A percentile compares a stretch with the other conserved stretches of the same genome.
Evolutionary conservation across 2,113 vertebrate genomes (phyloP).

Genomic region (Cranoglanis bouderius): DNA sequence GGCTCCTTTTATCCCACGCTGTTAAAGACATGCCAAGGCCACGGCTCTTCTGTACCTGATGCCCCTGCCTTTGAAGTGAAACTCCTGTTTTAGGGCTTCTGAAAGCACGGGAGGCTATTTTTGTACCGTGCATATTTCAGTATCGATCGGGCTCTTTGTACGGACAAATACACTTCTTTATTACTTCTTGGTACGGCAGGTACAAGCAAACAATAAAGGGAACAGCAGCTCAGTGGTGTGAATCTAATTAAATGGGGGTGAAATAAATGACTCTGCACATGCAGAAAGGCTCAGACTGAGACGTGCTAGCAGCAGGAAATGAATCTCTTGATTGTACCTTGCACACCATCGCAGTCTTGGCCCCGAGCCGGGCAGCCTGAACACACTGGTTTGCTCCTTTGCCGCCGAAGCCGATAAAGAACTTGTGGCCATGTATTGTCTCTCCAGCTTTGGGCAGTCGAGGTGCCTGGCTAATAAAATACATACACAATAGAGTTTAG

Average conservation of each 20-base stretch:
- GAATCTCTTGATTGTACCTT: slow-evolving; percentile 78
- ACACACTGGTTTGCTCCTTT: slow-evolving; percentile 98
- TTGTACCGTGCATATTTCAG: slow-evolving; percentile 72
- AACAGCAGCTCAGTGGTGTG: not conserved
- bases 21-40: slow-evolving; percentile 73
- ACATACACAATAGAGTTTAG: slow-evolving; percentile 52
- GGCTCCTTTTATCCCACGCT: slow-evolving; percentile 75
- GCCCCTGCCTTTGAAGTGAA: slow-evolving; percentile 45
- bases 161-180: slow-evolving; percentile 67
- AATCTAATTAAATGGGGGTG: slow-evolving; percentile 10
- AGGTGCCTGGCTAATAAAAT: slow-evolving; percentile 79
- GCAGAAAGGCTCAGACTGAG: not conserved
- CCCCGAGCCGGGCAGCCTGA: slow-evolving; percentile 90
- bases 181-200: slow-evolving; percentile 49
- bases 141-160: slow-evolving; percentile 75
- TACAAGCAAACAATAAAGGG: slow-evolving; percentile 7
- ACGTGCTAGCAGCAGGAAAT: not conserved
- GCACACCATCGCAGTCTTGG: slow-evolving; percentile 86
- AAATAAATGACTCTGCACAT: not conserved
- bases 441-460: slow-evolving; percentile 91
- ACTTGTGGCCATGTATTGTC: slow-evolving; percentile 91
- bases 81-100: slow-evolving; percentile 72
- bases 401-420: slow-evolving; percentile 94
- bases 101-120: slow-evolving; percentile 75
- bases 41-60: slow-evolving; percentile 47